Evolutionary conservation across 2,113 vertebrate species (phyloP).

Genomic region (Dissostichus mawsoni): DNA sequence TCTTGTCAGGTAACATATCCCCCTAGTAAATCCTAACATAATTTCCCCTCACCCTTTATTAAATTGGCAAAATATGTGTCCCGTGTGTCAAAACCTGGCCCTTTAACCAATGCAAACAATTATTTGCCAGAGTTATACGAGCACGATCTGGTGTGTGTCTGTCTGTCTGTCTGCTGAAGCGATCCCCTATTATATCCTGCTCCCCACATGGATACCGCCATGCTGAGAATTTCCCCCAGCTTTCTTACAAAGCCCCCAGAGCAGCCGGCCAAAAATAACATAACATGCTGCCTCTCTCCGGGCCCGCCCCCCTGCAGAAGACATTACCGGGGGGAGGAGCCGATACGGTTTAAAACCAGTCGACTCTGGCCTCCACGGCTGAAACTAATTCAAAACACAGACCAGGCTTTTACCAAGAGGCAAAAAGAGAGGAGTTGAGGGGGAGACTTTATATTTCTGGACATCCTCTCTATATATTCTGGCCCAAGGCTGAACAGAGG

Average conservation of each 20-base stretch:
- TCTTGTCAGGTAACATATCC: neutral
- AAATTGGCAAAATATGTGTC: neutral
- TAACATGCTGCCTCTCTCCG: slow-evolving; percentile 70
- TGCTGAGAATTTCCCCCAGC: slow-evolving; percentile 77
- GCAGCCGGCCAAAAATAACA: slow-evolving; percentile 83
- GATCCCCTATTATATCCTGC: slow-evolving; percentile 71
- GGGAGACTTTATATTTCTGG: slow-evolving; percentile 67
- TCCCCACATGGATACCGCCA: slow-evolving; percentile 79
- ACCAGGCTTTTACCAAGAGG: slow-evolving; percentile 51
- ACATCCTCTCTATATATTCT: slow-evolving; percentile 61
- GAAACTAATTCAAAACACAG: slow-evolving; percentile 81
- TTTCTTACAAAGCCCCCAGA: slow-evolving; percentile 78
- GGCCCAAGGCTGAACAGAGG: slow-evolving; percentile 64
- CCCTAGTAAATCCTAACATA: neutral
- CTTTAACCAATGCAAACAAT: slow-evolving; percentile 5
- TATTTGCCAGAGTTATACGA: slow-evolving; percentile 55
- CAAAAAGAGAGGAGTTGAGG: slow-evolving; percentile 50
- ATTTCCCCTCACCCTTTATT: neutral
- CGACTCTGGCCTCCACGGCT: slow-evolving; percentile 68
- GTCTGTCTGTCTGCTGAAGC: slow-evolving; percentile 68
- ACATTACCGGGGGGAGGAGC: slow-evolving; percentile 57
- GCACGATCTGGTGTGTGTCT: slow-evolving; percentile 60
- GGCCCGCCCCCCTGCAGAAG: slow-evolving; percentile 70
- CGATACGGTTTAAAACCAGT: slow-evolving; percentile 62
- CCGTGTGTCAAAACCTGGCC: slow-evolving; percentile 18